Evolutionary conservation across 2,113 vertebrate genomes (phyloP).

Genomic region (Chamaetylas fuelleborni): DNA sequence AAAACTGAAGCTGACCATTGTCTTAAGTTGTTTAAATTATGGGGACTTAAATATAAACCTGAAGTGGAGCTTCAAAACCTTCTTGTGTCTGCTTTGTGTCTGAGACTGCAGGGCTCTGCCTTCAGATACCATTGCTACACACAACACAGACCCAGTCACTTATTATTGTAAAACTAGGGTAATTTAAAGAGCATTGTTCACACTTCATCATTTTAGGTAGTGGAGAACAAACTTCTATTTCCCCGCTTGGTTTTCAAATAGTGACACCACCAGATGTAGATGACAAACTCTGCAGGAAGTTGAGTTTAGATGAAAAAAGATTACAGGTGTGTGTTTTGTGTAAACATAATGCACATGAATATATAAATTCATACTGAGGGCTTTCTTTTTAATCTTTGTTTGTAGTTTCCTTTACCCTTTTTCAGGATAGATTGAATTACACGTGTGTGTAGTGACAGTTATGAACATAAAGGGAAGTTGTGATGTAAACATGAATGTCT

Average conservation of each 20-base stretch:
- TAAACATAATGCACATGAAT: neutral
- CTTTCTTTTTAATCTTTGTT: neutral
- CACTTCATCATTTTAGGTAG: neutral
- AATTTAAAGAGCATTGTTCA: neutral
- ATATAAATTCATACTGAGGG: neutral
- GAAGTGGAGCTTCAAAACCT: neutral
- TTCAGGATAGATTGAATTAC: neutral
- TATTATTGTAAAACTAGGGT: neutral
- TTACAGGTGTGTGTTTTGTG: neutral
- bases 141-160: neutral
- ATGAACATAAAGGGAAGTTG: neutral
- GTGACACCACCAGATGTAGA: neutral
- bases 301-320: neutral
- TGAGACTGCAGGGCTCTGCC: neutral
- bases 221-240: neutral
- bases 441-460: no score
- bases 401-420: neutral
- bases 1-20: neutral
- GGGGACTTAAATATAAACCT: neutral
- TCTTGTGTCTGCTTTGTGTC: neutral
- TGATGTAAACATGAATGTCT: neutral
- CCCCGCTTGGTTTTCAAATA: neutral
- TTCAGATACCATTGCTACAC: neutral
- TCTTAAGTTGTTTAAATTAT: neutral
- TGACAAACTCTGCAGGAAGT: neutral